These are phyloP conservation scores for Phrynocephalus vlangalii DNA, from an alignment of 2,797 vertebrate genomes.

Conservation along the genomic window DNA sequence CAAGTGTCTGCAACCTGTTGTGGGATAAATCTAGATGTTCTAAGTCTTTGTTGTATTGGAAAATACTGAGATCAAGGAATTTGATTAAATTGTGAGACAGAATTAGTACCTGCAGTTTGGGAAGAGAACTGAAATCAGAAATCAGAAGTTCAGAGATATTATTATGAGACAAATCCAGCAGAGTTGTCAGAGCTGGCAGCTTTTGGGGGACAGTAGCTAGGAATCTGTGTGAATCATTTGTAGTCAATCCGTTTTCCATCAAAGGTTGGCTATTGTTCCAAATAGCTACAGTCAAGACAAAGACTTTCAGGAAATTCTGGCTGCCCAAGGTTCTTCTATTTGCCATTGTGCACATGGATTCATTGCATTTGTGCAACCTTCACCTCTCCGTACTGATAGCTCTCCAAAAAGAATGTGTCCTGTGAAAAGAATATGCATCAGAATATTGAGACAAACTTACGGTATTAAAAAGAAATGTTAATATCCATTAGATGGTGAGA, in stretches of 20 bases:
- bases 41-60: constrained; percentile 78
- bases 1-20: constrained; percentile 79
- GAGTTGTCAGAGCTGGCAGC: constrained; percentile 65
- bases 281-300: constrained; percentile 50
- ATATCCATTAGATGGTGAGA: neutral
- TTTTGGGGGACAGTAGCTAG: constrained; percentile 73
- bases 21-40: constrained; percentile 85
- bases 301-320: constrained; percentile 41
- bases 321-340: constrained; percentile 13
- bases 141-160: constrained; percentile 74
- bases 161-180: constrained; percentile 86
- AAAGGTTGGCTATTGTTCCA: constrained; percentile 53
- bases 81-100: constrained; percentile 82
- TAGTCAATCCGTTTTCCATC: constrained; percentile 50
- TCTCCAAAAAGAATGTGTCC: constrained; percentile 47
- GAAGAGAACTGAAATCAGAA: constrained; percentile 77
- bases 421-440: constrained; percentile 38
- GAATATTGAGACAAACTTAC: neutral
- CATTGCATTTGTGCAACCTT: neutral
- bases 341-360: constrained; percentile 28
- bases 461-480: neutral
- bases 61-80: constrained; percentile 74
- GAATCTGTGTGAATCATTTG: constrained; percentile 53
- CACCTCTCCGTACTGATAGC: constrained; percentile 39
- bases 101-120: constrained; percentile 79